A percentile compares a stretch with the other conserved stretches of the same genome.
Conservation (phyloP, 1,140 invertebrate species). For the Euura lappo region DNA sequence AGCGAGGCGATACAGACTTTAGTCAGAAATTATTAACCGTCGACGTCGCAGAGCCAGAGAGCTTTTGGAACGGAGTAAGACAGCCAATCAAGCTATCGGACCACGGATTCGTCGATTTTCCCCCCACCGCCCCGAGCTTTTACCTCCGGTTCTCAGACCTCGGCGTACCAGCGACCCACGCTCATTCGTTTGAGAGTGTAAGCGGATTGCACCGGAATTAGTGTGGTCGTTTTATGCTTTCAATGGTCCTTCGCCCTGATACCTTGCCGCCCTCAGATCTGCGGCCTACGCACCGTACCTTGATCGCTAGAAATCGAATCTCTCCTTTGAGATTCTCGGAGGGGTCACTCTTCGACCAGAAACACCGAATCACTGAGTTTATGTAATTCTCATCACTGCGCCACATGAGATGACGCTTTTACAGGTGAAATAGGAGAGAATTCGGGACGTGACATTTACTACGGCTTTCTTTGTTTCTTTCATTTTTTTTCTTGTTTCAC, state of each 20-base stretch:
- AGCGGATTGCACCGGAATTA: constrained; percentile 52
- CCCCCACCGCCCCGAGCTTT: not conserved
- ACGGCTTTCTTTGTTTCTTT: too few species aligned
- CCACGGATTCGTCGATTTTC: constrained; percentile 27
- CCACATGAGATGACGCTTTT: not conserved
- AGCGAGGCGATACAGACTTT: not conserved
- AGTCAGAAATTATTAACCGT: not conserved
- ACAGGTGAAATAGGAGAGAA: too few species aligned
- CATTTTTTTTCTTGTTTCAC: too few species aligned
- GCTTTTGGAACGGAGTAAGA: constrained; percentile 1
- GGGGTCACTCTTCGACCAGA: not conserved
- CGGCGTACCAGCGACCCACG: not conserved
- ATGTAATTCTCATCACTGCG: not conserved
- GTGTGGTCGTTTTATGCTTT: constrained; percentile 41
- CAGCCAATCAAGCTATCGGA: constrained; percentile 20
- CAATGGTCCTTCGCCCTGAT: constrained; percentile 23
- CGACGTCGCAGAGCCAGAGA: not conserved
- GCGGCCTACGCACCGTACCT: not conserved
- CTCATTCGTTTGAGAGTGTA: constrained; percentile 31
- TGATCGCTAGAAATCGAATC: not conserved
- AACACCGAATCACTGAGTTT: not conserved
- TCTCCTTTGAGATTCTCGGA: not conserved
- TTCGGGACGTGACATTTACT: too few species aligned
- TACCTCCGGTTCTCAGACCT: not conserved
- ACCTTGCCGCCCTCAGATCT: not conserved